These are phyloP conservation scores for Hetaerina titia DNA, from an alignment of 2,888 invertebrate genomes.

Conservation along the genomic window DNA sequence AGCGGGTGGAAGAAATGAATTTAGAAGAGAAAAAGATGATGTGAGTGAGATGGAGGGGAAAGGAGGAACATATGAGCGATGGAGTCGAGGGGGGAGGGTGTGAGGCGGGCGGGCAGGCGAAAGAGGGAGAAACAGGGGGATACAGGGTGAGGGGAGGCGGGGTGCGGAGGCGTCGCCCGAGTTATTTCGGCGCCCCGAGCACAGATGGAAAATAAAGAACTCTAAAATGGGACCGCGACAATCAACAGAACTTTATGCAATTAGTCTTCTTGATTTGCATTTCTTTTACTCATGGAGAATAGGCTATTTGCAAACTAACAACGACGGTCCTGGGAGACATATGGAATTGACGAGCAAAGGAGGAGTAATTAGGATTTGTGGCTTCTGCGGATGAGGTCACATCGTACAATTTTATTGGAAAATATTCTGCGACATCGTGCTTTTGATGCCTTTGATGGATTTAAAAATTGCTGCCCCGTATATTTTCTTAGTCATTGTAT, in stretches of 20 bases:
- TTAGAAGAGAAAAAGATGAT: slow-evolving; percentile 12
- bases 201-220: background rate
- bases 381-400: background rate
- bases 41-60: background rate
- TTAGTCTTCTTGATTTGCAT: background rate
- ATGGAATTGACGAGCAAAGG: background rate
- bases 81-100: no score
- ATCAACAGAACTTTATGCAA: slow-evolving; percentile 12
- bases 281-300: background rate
- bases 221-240: background rate
- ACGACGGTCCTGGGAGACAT: background rate
- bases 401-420: no score
- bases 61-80: no score
- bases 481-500: no score
- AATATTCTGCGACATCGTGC: no score
- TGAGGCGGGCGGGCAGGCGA: background rate
- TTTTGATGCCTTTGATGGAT: no score
- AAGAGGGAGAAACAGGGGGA: no score
- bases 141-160: background rate
- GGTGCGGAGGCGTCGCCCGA: background rate
- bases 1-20: background rate
- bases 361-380: no score
- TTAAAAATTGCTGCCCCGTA: no score
- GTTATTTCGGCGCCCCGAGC: background rate
- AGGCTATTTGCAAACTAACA: background rate